A percentile compares a stretch with the other conserved stretches of the same genome.
Conservation (phyloP, 2,888 invertebrate genomes). For the Andrena minutula region DNA sequence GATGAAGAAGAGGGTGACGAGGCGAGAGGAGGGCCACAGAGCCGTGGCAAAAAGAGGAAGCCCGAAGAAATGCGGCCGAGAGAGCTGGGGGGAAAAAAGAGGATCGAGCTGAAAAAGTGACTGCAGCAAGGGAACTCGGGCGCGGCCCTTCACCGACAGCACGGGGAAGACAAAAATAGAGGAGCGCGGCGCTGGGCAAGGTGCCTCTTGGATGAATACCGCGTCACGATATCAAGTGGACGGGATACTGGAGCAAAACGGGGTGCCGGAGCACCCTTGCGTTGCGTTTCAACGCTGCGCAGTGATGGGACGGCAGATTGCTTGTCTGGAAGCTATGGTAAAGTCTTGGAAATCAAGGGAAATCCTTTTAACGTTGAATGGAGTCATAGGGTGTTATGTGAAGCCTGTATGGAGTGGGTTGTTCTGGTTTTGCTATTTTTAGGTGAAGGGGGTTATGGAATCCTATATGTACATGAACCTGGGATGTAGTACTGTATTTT, state of each 20-base stretch:
- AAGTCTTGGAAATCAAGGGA: not conserved
- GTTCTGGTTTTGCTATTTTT: too few species aligned
- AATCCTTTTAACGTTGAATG: too few species aligned
- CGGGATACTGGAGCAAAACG: slow-evolving; percentile 23
- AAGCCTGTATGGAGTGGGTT: too few species aligned
- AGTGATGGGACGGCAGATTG: not conserved
- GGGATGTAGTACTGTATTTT: too few species aligned
- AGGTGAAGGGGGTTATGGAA: too few species aligned
- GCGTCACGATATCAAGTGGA: slow-evolving; percentile 50
- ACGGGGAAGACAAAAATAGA: slow-evolving; percentile 70
- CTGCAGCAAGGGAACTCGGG: slow-evolving; percentile 55
- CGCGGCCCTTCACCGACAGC: slow-evolving; percentile 60
- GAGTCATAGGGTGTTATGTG: too few species aligned
- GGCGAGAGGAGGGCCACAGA: slow-evolving; percentile 63
- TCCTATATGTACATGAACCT: too few species aligned
- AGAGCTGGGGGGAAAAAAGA: slow-evolving; percentile 44
- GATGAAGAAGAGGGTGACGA: slow-evolving; percentile 68
- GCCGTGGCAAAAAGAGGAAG: slow-evolving; percentile 70
- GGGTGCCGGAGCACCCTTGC: not conserved
- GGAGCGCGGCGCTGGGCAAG: slow-evolving; percentile 46
- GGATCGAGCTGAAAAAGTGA: slow-evolving; percentile 56
- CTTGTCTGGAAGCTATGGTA: not conserved
- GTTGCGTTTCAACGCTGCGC: not conserved
- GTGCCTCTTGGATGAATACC: slow-evolving; percentile 55
- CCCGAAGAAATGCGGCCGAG: slow-evolving; percentile 60